phyloP scores from a whole-genome alignment of 2,797 vertebrate species.

The Nannoperca australis region DNA sequence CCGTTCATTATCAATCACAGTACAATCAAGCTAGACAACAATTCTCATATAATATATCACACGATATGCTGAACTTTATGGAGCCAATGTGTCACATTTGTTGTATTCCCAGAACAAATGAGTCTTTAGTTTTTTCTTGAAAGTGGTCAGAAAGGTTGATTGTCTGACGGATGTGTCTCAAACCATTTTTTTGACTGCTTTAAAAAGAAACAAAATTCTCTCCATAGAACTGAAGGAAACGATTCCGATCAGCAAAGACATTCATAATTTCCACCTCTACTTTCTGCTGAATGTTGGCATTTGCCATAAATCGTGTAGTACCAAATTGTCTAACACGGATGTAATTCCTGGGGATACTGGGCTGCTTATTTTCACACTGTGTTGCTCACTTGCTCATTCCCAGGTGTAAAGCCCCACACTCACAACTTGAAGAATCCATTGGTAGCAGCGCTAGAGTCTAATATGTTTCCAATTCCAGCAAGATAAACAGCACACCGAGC shows the following conservation, averaged over 20 bases:
- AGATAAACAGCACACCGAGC: constrained; percentile 21
- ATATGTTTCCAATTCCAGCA: constrained; percentile 32
- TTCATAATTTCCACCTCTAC: not conserved
- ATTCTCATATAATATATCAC: no score
- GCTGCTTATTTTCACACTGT: constrained; percentile 10
- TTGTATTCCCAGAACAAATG: no score
- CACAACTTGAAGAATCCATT: constrained; percentile 15
- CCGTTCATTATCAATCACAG: no score
- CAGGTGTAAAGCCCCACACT: not conserved
- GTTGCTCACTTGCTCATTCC: constrained; percentile 22
- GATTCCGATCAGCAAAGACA: not conserved
- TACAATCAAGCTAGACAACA: no score
- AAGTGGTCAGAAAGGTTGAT: no score
- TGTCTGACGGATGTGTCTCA: no score
- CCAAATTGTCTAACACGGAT: not conserved
- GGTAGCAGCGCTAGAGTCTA: not conserved
- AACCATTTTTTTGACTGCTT: no score
- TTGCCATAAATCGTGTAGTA: not conserved
- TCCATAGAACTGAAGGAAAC: not conserved
- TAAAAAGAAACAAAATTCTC: no score
- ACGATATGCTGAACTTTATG: no score
- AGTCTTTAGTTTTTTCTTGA: no score
- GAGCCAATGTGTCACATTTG: no score
- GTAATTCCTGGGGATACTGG: constrained; percentile 1
- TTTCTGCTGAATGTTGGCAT: not conserved